Evolutionary conservation across 30 jellyfish, hydroid and myxozoan species (phyloP), one percentile per base, ranked within the genome.

Genomic region (Sanderia malayensis): DNA sequence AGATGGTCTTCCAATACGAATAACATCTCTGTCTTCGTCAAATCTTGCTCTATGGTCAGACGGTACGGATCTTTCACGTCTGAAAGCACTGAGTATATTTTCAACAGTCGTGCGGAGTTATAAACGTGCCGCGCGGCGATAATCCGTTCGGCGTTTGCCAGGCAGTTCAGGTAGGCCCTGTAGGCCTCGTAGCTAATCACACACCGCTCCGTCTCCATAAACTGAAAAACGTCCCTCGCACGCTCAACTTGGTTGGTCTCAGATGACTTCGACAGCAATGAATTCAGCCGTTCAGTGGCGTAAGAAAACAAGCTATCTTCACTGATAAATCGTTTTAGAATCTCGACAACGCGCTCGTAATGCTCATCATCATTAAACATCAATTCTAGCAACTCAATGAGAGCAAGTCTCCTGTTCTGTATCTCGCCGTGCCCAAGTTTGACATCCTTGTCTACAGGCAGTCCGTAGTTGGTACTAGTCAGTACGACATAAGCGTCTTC

Each of bases 401-500:
- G 10, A 0, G 66, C 79, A 4, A 25, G 19, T 1, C 19, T 32
- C 21, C 90, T 80, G 1, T 18, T 55, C 0, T 1, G 73, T 0
- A 10, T n/a, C 44, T 74, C 90, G 30, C 58, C 86, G 18, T 49
- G 25, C 26, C 52, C 46, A 10, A 78, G 27, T 11, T 9, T 34
- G 21, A 32, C 86, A 18, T 27, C 69, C 0, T 63, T 22, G 21
- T 25, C 44, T 0, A 31, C 23, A 20, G 91, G 95, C 25, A 60
- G 34, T 46, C 80, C 95, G 45, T 65, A 74, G 24, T 67, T 52
- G 0, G 91, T 71, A 1, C 86, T 84, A 25, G 86, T 84, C 11
- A 85, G 81, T 4, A 85, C 95, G 21, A 49, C 86, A 34, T 74
- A 22, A 2, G 95, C 95, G 18, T 82, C 90, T 29, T 72, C 78